Evolutionary conservation across 1,140 invertebrate genomes (phyloP), one percentile per base, ranked within the genome.

Genomic region (Pogonus chalceus): DNA sequence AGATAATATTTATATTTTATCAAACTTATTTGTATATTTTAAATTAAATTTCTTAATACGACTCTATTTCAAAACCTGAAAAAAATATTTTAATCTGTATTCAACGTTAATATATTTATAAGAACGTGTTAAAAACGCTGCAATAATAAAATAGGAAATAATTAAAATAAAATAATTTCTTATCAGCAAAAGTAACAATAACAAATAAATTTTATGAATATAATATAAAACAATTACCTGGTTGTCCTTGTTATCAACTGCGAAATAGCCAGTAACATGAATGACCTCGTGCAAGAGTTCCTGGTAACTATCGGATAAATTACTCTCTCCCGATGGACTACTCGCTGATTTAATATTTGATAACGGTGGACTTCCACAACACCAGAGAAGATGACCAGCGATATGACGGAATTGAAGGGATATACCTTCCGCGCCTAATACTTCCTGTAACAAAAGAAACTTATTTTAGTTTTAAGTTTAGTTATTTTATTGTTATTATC

Each of bases 351-450:
- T 65, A 65, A 63, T 60, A 62, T 53, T 56, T 20, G 66, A 63
- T 12, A 71, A 61, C 2, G 65, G 58, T 16, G 76, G 76, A 48
- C 80, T 75, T 31, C 80, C 78, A 63, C 87, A 87, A 60, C 87
- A 89, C 79, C 88, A 86, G 48, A 94, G 77, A 57, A 94, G 74
- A 70, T 90, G 85, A 62, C 82, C 87, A 51, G 87, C 79, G 62
- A 93, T 90, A 67, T 93, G 84, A n/a, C 91, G 80, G 70, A 92
- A 87, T 68, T 94, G 89, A 14, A 93, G 71, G 18, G 85, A 90
- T 35, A 89, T 81, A 0, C 88, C 87, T 74, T 94, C 92, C 56
- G 84, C 81, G 20, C 88, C 87, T 10, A 95, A 70, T n/a, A 87
- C 78, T 67, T 81, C 83, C 90, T 95, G 76, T 2, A 79, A 78